Evolutionary conservation across 1,140 invertebrate species (phyloP), one percentile per base, ranked within the genome.

Genomic region (Anthonomus grandis): DNA sequence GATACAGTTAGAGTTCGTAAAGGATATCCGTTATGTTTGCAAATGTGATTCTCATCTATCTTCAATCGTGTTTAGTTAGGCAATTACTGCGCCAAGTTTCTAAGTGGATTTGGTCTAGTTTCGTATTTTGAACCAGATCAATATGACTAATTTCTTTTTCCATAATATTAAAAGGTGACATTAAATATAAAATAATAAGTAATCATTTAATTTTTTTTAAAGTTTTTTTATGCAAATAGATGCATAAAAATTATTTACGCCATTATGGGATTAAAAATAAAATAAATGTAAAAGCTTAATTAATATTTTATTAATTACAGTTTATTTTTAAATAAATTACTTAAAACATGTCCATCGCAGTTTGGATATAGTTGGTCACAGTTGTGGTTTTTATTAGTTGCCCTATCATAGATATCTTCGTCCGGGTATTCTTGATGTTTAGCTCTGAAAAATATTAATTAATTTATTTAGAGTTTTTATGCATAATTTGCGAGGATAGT

Each of bases 301-400:
- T n/a, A n/a, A n/a, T n/a, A n/a, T n/a, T n/a, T n/a, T n/a, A n/a
- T n/a, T n/a, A n/a, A n/a, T n/a, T n/a, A n/a, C 0, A 48, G 3
- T 48, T 48, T 55, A n/a, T 37, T 46, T 17, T 34, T 46, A 17
- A 55, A 55, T 17, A 55, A 37, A 10, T 55, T 46, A 24, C 52
- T 47, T 24, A 55, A 46, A 24, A 55, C 27, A 46, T 55, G 42
- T 0, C 75, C 60, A 31, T 68, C 49, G 64, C 79, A 81, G 55
- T 70, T 70, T 34, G 77, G 72, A 70, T 79, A 80, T 22, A 71
- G 65, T 60, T 68, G 46, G 3, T 67, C 63, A 59, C 79, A 81
- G 66, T 78, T 68, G 23, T 70, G 66, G 19, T 59, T 51, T 39
- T 57, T 38, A 44, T 66, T 68, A n/a, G 53, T 61, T 22, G 64